Evolutionary conservation across 2,797 vertebrate genomes (phyloP), one percentile per base, ranked within the genome.

Genomic region (Eutrigla gurnardus): DNA sequence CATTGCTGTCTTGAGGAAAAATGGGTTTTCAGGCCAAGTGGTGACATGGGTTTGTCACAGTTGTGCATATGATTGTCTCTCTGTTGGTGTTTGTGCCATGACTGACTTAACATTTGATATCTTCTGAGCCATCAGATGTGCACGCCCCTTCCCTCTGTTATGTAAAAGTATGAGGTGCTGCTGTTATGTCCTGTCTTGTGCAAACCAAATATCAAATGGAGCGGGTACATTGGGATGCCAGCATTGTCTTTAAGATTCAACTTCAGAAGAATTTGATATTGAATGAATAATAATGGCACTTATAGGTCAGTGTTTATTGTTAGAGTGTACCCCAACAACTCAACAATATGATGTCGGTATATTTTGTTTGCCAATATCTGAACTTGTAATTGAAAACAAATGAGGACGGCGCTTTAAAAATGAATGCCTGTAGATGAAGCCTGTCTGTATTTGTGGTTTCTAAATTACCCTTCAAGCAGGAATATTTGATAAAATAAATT

Each of bases 21-120:
- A 81, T 88, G 64, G 77, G 76, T 87, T 90, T 89, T 81, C 72
- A 79, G 85, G 82, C 55, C 79, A 81, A 81, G 75, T 70, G 39
- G 70, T 87, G 80, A 81, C 74, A 81, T 59, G 53, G 57, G 70
- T 70, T 80, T 72, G 67, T 84, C 78, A 80, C 79, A 74, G 62
- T 78, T 73, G 65, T 80, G 79, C 71, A 36, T 69, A 53, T 81
- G 78, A 75, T 82, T 59, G 65, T 74, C 39, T 86, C 77, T 74
- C 65, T 78, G 60, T 39, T 58, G 46, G 12, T 77, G 47, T 76
- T 68, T 66, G 55, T 77, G 43, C 74, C 59, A 68, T 60, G 63
- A 74, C 59, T 77, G 70, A 68, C 67, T 74, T 47, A 57, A 17
- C 70, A 73, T 53, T 72, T 75, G 50, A 73, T 69, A 55, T 75